These are phyloP conservation scores for Talpa occidentalis DNA, from an alignment of 2,113 vertebrate species.

Conservation along the genomic window DNA sequence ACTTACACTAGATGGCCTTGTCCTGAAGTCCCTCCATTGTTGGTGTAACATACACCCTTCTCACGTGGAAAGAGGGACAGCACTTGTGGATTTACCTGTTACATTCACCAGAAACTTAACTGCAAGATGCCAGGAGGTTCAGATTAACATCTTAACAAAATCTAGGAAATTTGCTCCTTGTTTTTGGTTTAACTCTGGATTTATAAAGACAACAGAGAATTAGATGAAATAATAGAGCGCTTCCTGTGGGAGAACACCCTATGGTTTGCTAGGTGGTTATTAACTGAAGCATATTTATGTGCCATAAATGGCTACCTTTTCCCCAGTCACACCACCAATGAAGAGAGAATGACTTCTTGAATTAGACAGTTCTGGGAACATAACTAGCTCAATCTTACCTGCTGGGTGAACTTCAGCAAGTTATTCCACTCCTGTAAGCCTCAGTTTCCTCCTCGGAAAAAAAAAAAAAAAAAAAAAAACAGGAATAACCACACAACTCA, in stretches of 20 bases:
- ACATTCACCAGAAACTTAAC: not conserved
- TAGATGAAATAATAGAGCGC: not conserved
- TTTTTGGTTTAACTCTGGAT: constrained; percentile 18
- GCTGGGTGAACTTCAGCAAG: not conserved
- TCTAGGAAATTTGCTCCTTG: not conserved
- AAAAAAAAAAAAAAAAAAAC: not conserved
- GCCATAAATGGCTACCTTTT: not conserved
- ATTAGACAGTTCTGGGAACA: not conserved
- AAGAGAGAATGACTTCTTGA: not conserved
- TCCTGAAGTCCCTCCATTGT: not conserved
- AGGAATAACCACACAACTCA: not conserved
- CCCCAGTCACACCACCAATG: not conserved
- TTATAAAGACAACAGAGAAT: not conserved
- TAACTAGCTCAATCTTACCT: not conserved
- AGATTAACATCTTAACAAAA: not conserved
- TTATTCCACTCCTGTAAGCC: not conserved
- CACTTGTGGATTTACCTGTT: not conserved
- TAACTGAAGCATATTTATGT: not conserved
- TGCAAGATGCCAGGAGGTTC: not conserved
- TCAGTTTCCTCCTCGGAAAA: not conserved
- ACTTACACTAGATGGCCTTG: not conserved
- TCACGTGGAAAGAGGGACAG: not conserved
- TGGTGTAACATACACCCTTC: not conserved
- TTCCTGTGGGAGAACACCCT: not conserved
- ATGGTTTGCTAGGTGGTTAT: not conserved